phyloP scores from a whole-genome alignment of 2,888 invertebrate genomes.

The Pyrrhia umbra region DNA sequence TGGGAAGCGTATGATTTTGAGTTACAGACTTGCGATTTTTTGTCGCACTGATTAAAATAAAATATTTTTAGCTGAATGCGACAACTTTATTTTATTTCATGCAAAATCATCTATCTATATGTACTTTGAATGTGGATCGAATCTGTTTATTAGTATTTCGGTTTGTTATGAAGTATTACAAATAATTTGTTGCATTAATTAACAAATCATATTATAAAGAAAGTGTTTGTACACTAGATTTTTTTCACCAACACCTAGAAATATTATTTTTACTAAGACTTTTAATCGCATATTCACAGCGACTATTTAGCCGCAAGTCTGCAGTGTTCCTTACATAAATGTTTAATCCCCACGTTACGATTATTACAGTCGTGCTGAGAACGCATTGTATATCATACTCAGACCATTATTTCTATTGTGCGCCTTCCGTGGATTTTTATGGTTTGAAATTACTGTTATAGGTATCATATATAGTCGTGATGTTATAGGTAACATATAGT shows the following conservation, averaged over 20 bases:
- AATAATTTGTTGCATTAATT: no score
- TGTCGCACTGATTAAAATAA: no score
- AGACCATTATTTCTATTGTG: slow-evolving; percentile 69
- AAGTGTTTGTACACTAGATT: no score
- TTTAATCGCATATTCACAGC: not conserved
- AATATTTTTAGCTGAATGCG: no score
- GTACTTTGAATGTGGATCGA: no score
- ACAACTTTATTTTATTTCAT: no score
- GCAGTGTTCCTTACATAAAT: slow-evolving; percentile 41
- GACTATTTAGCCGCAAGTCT: slow-evolving; percentile 43
- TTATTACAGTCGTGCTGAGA: slow-evolving; percentile 45
- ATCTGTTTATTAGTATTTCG: no score
- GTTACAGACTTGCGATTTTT: slow-evolving; percentile 27
- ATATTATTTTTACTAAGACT: not conserved
- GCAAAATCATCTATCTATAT: no score
- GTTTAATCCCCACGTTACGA: slow-evolving; percentile 57
- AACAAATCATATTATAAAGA: no score
- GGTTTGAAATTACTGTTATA: slow-evolving; percentile 42
- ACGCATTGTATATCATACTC: slow-evolving; percentile 61
- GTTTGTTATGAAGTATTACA: no score
- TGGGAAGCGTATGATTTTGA: slow-evolving; percentile 6
- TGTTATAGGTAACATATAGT: slow-evolving; percentile 36
- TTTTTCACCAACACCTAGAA: no score
- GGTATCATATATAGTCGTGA: no score
- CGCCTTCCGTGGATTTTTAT: slow-evolving; percentile 47